Evolutionary conservation across 1,140 invertebrate species (phyloP), one percentile per base, ranked within the genome.

Genomic region (Anoplophora glabripennis): DNA sequence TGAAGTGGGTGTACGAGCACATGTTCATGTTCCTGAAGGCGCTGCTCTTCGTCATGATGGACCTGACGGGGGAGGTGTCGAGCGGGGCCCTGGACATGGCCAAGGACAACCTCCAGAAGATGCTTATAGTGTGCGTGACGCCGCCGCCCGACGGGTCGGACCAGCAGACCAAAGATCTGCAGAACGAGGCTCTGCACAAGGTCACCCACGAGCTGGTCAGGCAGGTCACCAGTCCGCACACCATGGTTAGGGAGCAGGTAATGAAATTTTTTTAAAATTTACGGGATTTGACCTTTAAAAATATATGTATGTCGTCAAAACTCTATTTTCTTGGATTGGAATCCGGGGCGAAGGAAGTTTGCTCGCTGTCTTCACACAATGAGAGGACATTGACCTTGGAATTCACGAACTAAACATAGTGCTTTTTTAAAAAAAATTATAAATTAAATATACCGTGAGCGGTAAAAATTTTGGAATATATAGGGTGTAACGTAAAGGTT

Each of bases 11-110:
- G 0, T 87, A 96, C 61, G 89, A 93, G 63, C 93, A 98, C 74
- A 86, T 96, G 59, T 95, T 94, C 70, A 84, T 87, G 1, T 96
- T 98, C 74, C 77, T 99, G 0, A 94, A 96, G 76, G 95, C 95
- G 0, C 84, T 98, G 8, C 82, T 98, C 51, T 98, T 98, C 77
- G 95, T 98, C 0, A 93, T 98, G 86, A 96, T 97, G 91, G 95
- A 98, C 79, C 77, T 98, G 3, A 96, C 93, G 0, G 92, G 92
- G 0, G 94, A 98, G 79, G 92, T 95, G 47, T 98, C 95, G 0
- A 96, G 90, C 72, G 96, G 96, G 0, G 93, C 95, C 0, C 87
- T 98, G 34, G 95, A 98, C 68, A 90, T 95, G 82, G 95, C 96
- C 0, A 95, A 95, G 66, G 83, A 84, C 3, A 96, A 96, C 77